Base-by-base conservation (phyloP, 2,797 vertebrate species). In the Gouania willdenowi region DNA sequence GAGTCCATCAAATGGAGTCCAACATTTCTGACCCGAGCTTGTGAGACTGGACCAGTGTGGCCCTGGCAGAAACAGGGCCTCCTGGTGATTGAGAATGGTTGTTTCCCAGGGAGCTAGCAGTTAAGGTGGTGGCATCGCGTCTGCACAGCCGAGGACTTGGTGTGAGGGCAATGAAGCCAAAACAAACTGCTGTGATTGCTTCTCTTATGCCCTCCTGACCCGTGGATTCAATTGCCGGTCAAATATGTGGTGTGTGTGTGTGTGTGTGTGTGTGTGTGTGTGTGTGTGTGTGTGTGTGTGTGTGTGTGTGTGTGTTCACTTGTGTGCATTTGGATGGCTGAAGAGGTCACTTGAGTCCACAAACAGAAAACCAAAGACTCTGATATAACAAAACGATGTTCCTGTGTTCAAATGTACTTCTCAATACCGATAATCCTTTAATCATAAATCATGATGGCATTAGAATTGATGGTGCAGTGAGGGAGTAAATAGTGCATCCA, bases 171-270 rank as follows among this genome's bases (percentile, higher is more conserved):
- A 67, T 59, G 56, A 71, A 79, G 75, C 80, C 83, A 85, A 86
- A 87, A 87, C 77, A 85, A 85, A 85, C 77, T 61, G 49, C 70
- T 76, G 71, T 84, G 82, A 86, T 86, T 86, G 75, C 83, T 71
- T 83, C 56, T 66, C 77, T 62, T 64, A 57, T 81, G 82, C 76
- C 84, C 87, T 75, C 52, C 59, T 86, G 79, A 88, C 83, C 85
- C 64, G 57, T 54, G 29, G 59, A 80, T 85, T 85, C 75, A 79
- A 69, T 64, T 84, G 77, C 76, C 71, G 71, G 75, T 65, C 61
- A 53, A 31, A 61, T n/a, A n/a, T n/a, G n/a, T n/a, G n/a, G n/a
- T n/a, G n/a, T n/a, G n/a, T n/a, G n/a, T n/a, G n/a, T n/a, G n/a
- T n/a, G n/a, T n/a, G n/a, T n/a, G n/a, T n/a, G n/a, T n/a, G n/a